Base-by-base conservation (phyloP, 2,888 invertebrate species). In the Copidosoma aretas region DNA sequence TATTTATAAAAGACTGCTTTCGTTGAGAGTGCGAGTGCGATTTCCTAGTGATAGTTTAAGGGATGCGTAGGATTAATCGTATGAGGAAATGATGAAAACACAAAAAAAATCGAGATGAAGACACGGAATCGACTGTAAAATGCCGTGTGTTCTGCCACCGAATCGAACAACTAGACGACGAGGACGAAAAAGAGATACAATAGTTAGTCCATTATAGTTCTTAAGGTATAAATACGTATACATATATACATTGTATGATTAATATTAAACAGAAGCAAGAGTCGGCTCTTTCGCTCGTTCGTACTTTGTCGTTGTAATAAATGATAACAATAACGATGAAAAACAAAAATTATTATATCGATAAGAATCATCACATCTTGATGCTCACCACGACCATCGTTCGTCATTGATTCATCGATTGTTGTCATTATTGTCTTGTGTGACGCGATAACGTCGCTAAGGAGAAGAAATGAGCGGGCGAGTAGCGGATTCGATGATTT, bases 1-100 rank as follows among this genome's bases (percentile, higher is more conserved):
- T n/a, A 81, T 80, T 82, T 83, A 80, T 82, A 81, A 82, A 52
- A 83, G 83, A 83, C 83, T 83, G 83, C 79, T 80, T 32, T 79
- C 64, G 59, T 39, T 51, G 60, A 71, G 57, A 14, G 14, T 32
- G 63, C 5, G 79, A 72, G 80, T 79, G 76, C 79, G 80, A 53
- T 39, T 61, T 64, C 56, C 39, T 64, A 67, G 66, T 43, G 54
- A 22, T 59, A 61, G 61, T 54, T 51, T 63, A 59, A 61, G 32
- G n/a, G 39, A 59, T 53, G 60, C 1, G 19, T 19, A 39, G 17
- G 17, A 10, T 21, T 58, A 53, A 61, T 52, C 1, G 17, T n/a
- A n/a, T n/a, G n/a, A 5, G 22, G 59, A 66, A 5, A 63, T 15
- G 49, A 54, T 10, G 4, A 4, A 15, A 24, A 46, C 10, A 58